Percentiles rank a stretch among this genome's conserved stretches.
Conservation (phyloP, 2,797 vertebrate genomes). For the Apogon hyalosoma region DNA sequence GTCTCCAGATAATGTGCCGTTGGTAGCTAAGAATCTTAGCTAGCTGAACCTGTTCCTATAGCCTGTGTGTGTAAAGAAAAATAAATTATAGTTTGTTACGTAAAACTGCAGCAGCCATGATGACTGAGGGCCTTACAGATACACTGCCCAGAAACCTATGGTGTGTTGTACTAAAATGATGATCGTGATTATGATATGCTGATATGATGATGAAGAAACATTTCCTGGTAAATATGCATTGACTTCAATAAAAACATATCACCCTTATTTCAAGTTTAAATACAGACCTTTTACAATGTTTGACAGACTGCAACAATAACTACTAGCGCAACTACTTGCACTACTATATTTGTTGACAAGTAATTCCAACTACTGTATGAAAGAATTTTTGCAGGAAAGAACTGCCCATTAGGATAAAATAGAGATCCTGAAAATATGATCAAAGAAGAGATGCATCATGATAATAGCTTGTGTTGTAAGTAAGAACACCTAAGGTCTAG, state of each 20-base stretch:
- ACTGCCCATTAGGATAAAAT: not conserved
- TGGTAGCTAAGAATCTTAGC: conserved; percentile 78
- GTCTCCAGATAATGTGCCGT: conserved; percentile 68
- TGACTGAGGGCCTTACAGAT: conserved; percentile 52
- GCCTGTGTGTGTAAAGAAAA: conserved; percentile 71
- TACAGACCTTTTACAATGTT: not conserved
- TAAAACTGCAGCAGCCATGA: conserved; percentile 65
- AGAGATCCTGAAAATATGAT: conserved; percentile 5
- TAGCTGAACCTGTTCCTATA: conserved; percentile 73
- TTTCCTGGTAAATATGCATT: conserved; percentile 73
- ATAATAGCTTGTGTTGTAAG: conserved; percentile 2
- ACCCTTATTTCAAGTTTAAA: conserved; percentile 50
- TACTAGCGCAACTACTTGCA: not conserved
- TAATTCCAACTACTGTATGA: not conserved
- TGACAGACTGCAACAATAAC: conserved; percentile 3
- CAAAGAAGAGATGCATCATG: not conserved
- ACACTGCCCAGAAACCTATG: conserved; percentile 38
- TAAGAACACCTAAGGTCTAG: too few relatives aligned
- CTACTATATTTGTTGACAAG: not conserved
- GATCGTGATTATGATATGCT: conserved; percentile 63
- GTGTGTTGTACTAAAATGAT: conserved; percentile 60
- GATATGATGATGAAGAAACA: conserved; percentile 57
- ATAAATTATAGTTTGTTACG: conserved; percentile 77
- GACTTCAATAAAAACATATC: conserved; percentile 79
- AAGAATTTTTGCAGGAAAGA: not conserved